Evolutionary conservation across 1,140 invertebrate genomes (phyloP), one percentile per base, ranked within the genome.

Genomic region (Halotydeus destructor): DNA sequence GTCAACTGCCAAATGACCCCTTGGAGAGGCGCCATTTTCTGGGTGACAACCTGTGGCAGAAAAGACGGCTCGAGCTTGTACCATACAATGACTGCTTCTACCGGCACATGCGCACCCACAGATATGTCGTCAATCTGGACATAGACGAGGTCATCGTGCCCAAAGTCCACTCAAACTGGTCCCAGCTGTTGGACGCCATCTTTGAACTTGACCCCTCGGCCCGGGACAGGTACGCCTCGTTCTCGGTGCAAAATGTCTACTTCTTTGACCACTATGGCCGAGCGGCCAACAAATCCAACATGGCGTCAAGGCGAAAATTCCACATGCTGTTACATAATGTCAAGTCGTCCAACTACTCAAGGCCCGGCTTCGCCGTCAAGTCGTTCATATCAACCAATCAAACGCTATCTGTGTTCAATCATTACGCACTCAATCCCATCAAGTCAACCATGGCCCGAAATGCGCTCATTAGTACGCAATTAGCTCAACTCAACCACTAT

Each of bases 61-160:
- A 74, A 46, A 60, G 75, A 44, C 60, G 72, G 46, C 67, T 74
- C 58, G 75, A 78, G 54, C 57, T 78, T 26, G 61, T 77, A 41
- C 67, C 74, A 0, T 78, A 78, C 54, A 78, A 78, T 54, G 74
- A 77, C 46, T 74, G 72, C 45, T 68, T 77, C 35, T 77, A 78
- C 54, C 67, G 31, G 34, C 30, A 42, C 21, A 12, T 42, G 5
- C 37, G 37, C 18, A 39, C 4, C 3, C 41, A 42, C 16, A n/a
- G 23, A 33, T 42, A 37, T 38, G 38, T 38, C 3, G 30, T 42
- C 4, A 8, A 37, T n/a, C 11, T 42, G 4, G 41, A 42, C 21
- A 37, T 42, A n/a, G 41, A 42, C 21, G 41, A 42, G 18, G 41
- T 22, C 3, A 37, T 42, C 24, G 30, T 42, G 6, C 41, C 41